A percentile compares a stretch with the other conserved stretches of the same genome.
Conservation (phyloP, 1,140 invertebrate genomes). For the Drosophila pandora region DNA sequence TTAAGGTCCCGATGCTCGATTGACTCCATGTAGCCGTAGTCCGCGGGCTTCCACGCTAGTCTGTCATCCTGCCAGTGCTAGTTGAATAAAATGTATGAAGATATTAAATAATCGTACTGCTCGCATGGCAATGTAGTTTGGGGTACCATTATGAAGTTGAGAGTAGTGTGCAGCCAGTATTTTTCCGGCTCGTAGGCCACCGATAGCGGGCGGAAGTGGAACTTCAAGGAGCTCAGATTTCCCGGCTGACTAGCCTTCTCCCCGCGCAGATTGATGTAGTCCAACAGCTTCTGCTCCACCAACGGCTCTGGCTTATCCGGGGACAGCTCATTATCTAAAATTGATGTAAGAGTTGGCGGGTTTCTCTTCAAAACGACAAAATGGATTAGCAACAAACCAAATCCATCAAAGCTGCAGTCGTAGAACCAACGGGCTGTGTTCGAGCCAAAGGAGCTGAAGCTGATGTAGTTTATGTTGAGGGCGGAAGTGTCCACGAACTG, state of each 20-base stretch:
- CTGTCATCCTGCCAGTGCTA: slow-evolving; percentile 65
- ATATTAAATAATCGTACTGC: background rate
- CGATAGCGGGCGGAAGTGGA: slow-evolving; percentile 63
- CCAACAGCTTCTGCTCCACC: slow-evolving; percentile 34
- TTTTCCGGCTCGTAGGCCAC: slow-evolving; percentile 60
- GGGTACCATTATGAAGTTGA: slow-evolving; percentile 58
- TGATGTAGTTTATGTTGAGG: slow-evolving; percentile 67
- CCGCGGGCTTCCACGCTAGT: slow-evolving; percentile 55
- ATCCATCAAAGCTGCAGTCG: slow-evolving; percentile 75
- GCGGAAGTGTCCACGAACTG: slow-evolving; percentile 56
- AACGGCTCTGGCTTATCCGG: slow-evolving; percentile 14
- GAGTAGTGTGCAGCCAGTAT: slow-evolving; percentile 52
- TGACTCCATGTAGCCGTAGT: slow-evolving; percentile 23
- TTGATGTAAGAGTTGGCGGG: background rate
- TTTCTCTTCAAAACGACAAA: background rate
- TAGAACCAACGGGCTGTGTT: slow-evolving; percentile 76
- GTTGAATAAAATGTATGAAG: background rate
- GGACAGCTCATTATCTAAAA: slow-evolving; percentile 44
- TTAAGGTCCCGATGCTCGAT: slow-evolving; percentile 44
- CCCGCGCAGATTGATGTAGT: slow-evolving; percentile 34
- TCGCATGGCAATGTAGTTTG: too few species aligned
- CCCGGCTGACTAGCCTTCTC: slow-evolving; percentile 60
- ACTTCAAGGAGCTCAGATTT: slow-evolving; percentile 58
- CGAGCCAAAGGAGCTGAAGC: slow-evolving; percentile 73
- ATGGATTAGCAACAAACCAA: slow-evolving; percentile 22